Conservation (phyloP, 2,888 invertebrate genomes). For the Strigamia maritima region DNA sequence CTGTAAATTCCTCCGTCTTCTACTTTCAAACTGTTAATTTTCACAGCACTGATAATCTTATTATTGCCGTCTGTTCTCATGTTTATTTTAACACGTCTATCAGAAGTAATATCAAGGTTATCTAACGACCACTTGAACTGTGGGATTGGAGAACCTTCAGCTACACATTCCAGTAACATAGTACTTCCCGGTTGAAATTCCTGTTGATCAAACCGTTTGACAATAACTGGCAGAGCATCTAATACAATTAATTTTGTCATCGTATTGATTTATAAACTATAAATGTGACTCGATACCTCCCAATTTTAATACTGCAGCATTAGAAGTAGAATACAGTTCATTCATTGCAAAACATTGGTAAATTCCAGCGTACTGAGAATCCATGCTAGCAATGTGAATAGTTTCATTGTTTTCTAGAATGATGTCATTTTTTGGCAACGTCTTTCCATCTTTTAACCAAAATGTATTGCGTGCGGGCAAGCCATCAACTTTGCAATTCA, state of each 20-base stretch:
- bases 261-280: not conserved
- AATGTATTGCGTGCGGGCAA: not conserved
- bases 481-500: not conserved
- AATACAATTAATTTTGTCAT: too few species aligned
- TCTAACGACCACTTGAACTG: conserved; percentile 7
- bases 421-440: not conserved
- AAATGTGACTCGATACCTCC: not conserved
- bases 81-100: not conserved
- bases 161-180: not conserved
- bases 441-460: conserved; percentile 28
- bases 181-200: not conserved
- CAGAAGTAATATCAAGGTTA: not conserved
- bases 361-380: conserved; percentile 1
- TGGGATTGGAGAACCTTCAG: not conserved
- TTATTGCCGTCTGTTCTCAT: not conserved
- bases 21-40: not conserved
- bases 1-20: conserved; percentile 24
- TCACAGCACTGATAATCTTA: not conserved
- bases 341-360: conserved; percentile 31
- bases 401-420: not conserved
- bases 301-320: not conserved
- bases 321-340: not conserved
- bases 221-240: conserved; percentile 5
- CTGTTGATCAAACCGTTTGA: not conserved
- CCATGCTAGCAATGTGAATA: not conserved